A percentile compares a stretch with the other conserved stretches of the same genome.
Conservation (phyloP, 2,888 invertebrate genomes). For the Meiosimyza decipiens region DNA sequence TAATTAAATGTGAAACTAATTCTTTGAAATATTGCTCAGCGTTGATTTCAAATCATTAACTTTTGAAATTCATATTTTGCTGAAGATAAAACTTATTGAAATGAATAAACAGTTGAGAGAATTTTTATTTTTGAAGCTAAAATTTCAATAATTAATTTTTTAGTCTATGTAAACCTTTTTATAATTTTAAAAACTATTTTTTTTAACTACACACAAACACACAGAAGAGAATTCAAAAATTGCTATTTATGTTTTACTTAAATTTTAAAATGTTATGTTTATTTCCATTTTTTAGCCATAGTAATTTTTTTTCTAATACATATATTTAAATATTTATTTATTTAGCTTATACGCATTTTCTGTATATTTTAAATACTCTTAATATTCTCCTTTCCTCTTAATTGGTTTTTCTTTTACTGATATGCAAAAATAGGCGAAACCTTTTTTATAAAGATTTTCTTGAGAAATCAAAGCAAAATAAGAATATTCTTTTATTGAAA, state of each 20-base stretch:
- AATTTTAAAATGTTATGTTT: constrained; percentile 22
- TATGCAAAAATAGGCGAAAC: constrained; percentile 54
- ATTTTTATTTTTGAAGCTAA: background rate
- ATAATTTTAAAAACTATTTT: constrained; percentile 28
- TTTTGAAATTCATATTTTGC: background rate
- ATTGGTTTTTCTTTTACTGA: constrained; percentile 42
- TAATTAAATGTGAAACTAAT: background rate
- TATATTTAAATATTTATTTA: constrained; percentile 12
- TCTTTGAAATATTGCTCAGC: constrained; percentile 1
- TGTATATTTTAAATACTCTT: constrained; percentile 3
- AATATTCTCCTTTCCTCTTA: constrained; percentile 15
- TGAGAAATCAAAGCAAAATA: constrained; percentile 29
- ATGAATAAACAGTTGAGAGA: background rate
- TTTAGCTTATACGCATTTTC: constrained; percentile 19
- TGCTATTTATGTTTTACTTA: constrained; percentile 31
- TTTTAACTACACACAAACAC: constrained; percentile 35
- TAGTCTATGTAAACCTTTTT: background rate
- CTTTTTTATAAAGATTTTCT: constrained; percentile 49
- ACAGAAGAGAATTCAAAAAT: constrained; percentile 34
- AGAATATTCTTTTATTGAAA: background rate
- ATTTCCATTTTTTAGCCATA: background rate
- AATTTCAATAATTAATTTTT: background rate
- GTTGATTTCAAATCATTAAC: background rate
- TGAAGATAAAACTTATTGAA: background rate
- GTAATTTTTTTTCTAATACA: constrained; percentile 9